Percentiles rank a stretch among this genome's conserved stretches.
These are phyloP conservation scores for Campoplex nolae DNA, from an alignment of 2,888 invertebrate species.

Conservation along the genomic window DNA sequence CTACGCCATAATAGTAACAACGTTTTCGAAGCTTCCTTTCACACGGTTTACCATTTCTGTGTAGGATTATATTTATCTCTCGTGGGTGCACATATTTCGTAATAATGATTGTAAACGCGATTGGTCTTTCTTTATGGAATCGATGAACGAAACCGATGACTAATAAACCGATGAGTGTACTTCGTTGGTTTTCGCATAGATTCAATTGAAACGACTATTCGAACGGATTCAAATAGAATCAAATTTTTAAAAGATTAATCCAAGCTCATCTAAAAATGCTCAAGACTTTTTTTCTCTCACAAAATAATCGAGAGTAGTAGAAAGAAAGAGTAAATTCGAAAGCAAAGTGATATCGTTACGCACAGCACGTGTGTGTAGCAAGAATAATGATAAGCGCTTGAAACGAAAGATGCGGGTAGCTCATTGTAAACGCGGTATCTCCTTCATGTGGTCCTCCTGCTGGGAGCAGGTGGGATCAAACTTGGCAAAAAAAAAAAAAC, in stretches of 20 bases:
- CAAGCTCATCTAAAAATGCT: no score
- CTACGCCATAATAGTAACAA: conserved; percentile 22
- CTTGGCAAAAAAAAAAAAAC: conserved; percentile 33
- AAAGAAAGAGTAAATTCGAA: background rate
- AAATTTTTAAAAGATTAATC: no score
- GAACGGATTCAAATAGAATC: no score
- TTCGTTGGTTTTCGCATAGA: background rate
- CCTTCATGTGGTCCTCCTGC: conserved; percentile 14
- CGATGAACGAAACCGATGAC: conserved; percentile 1
- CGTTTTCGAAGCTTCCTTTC: conserved; percentile 48
- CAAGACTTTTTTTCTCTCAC: background rate
- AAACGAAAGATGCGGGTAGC: conserved; percentile 52
- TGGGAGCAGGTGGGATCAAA: conserved; percentile 53
- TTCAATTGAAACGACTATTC: background rate
- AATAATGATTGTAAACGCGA: conserved; percentile 29
- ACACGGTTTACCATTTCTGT: conserved; percentile 47
- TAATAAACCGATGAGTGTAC: background rate
- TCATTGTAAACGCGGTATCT: conserved; percentile 41
- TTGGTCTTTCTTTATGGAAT: conserved; percentile 27
- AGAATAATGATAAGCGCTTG: conserved; percentile 44
- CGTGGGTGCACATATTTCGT: conserved; percentile 61
- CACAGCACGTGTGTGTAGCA: conserved; percentile 24
- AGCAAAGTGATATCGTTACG: conserved; percentile 30
- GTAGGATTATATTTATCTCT: conserved; percentile 45
- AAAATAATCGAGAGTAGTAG: background rate